Percentiles rank a stretch among this genome's conserved stretches.
phyloP scores from a whole-genome alignment of 1,140 invertebrate species.

The Lordiphosa collinella region DNA sequence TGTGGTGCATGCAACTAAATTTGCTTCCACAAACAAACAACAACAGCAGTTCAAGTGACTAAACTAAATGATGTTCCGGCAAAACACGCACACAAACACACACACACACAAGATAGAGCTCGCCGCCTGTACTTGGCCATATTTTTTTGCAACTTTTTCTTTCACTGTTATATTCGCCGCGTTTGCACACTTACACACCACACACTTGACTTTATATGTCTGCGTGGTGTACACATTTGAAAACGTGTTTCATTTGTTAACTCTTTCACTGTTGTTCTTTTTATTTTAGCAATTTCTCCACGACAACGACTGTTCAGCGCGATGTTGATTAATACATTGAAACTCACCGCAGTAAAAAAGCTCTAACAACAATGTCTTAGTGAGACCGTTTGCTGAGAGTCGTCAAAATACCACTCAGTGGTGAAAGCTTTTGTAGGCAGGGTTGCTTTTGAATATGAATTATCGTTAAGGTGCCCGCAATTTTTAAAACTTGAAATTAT shows the following conservation, averaged over 20 bases:
- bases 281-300: constrained; percentile 21
- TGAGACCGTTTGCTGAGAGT: background rate
- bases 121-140: constrained; percentile 38
- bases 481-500: background rate
- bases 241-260: constrained; percentile 39
- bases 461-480: background rate
- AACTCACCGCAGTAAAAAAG: constrained; percentile 5
- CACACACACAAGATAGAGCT: constrained; percentile 17
- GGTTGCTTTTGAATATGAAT: background rate
- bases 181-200: constrained; percentile 19
- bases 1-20: constrained; percentile 33
- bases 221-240: constrained; percentile 5
- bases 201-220: constrained; percentile 11
- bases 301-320: constrained; percentile 24
- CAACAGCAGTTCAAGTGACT: background rate
- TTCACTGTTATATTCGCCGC: constrained; percentile 37
- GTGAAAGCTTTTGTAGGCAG: background rate
- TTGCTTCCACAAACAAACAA: constrained; percentile 11
- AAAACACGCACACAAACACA: constrained; percentile 15
- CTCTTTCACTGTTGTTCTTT: constrained; percentile 3
- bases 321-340: constrained; percentile 4
- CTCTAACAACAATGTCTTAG: constrained; percentile 8
- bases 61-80: constrained; percentile 29
- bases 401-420: too few relatives aligned
- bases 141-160: constrained; percentile 34